These are phyloP conservation scores for Mustela nigripes DNA, from an alignment of 2,113 vertebrate genomes.

Conservation along the genomic window DNA sequence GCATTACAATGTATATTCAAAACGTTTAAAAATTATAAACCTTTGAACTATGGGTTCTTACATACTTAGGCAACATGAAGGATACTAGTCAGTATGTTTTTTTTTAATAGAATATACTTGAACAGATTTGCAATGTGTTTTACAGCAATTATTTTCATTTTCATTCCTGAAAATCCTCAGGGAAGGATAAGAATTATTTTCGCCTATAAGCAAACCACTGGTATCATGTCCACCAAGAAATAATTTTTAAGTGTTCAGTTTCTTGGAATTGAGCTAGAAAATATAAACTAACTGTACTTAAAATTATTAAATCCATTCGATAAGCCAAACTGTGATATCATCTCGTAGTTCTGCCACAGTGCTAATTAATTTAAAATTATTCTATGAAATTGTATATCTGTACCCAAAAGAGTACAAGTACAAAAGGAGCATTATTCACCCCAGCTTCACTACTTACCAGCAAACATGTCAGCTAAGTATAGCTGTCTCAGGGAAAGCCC, in stretches of 20 bases:
- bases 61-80: background rate
- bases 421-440: background rate
- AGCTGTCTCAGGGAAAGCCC: background rate
- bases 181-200: slow-evolving; percentile 42
- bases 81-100: slow-evolving; percentile 5
- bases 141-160: slow-evolving; percentile 50
- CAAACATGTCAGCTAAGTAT: background rate
- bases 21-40: background rate
- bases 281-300: background rate
- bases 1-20: background rate
- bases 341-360: background rate
- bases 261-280: slow-evolving; percentile 33
- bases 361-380: slow-evolving; percentile 32
- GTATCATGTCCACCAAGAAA: background rate
- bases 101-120: background rate
- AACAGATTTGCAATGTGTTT: slow-evolving; percentile 10
- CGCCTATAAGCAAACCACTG: background rate
- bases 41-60: background rate
- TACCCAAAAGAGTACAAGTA: background rate
- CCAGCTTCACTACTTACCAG: background rate
- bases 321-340: background rate
- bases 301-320: slow-evolving; percentile 19
- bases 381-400: background rate
- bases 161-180: slow-evolving; percentile 31
- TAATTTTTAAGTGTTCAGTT: slow-evolving; percentile 44